Conservation (phyloP, 1,140 invertebrate species). For the Sweltsa coloradensis region DNA sequence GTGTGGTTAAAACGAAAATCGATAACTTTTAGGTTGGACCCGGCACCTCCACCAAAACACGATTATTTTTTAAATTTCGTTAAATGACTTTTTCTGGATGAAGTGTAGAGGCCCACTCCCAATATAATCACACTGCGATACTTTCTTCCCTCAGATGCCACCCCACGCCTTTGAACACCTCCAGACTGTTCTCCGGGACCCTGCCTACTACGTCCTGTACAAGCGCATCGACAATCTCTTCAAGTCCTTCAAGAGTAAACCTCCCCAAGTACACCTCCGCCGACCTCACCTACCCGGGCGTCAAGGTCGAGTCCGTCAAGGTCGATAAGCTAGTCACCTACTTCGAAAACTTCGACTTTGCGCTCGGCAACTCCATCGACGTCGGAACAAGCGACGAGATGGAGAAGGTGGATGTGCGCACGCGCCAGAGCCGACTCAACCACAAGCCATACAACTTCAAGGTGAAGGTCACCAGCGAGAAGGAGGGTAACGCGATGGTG, state of each 20-base stretch:
- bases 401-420: slow-evolving; percentile 28
- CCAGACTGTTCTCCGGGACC: slow-evolving; percentile 51
- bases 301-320: slow-evolving; percentile 45
- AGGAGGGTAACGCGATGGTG: slow-evolving; percentile 36
- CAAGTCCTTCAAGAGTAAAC: slow-evolving; percentile 26
- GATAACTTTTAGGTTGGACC: too few species aligned
- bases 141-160: too few species aligned
- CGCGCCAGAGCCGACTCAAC: slow-evolving; percentile 41
- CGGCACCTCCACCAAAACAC: too few species aligned
- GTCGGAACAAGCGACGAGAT: slow-evolving; percentile 13
- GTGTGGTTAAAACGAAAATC: too few species aligned
- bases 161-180: too few species aligned
- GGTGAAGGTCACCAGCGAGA: slow-evolving; percentile 41
- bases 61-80: too few species aligned
- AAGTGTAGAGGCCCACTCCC: too few species aligned
- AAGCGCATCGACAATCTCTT: slow-evolving; percentile 40
- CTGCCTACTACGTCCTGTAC: slow-evolving; percentile 48
- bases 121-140: too few species aligned
- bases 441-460: slow-evolving; percentile 51
- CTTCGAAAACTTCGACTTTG: slow-evolving; percentile 52
- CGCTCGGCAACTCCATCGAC: slow-evolving; percentile 37
- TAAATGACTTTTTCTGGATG: too few species aligned
- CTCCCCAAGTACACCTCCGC: slow-evolving; percentile 20
- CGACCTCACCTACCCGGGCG: slow-evolving; percentile 40
- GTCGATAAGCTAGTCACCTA: slow-evolving; percentile 46